Base-by-base conservation (phyloP, 2,113 vertebrate species). In the Grammatotria lemairii region DNA sequence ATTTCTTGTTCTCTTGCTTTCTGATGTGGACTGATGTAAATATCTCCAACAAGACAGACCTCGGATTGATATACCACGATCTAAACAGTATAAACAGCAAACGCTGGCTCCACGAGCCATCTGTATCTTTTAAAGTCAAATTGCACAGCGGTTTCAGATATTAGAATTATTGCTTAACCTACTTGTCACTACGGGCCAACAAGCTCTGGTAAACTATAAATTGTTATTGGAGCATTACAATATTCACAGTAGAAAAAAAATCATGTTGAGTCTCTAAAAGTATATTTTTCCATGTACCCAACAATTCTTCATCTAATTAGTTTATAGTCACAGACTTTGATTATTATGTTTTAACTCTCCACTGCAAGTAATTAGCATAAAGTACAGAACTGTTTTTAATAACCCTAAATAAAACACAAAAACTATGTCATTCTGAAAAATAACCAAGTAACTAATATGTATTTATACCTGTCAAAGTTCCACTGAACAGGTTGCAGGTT, bases 1-100 rank as follows among this genome's bases (percentile, higher is more conserved):
- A 49, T 81, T 81, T 85, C 60, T 38, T 40, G 23, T 40, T 84
- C 78, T 58, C 85, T 84, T 54, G 88, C 57, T 70, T 79, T 90
- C 58, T 83, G 19, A 83, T 89, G 57, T 73, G 14, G 80, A 86
- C 82, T 82, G 89, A 55, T 88, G 84, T 90, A 85, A 91, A 92
- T 86, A 87, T 88, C 85, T 85, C 58, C 47, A 70, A 82, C 58
- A 78, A 88, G 82, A 60, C 91, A 85, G 60, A 10, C 65, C 85
- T 42, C 40, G 78, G 60, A 19, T n/a, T 54, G 51, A 85, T 75
- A 85, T 45, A 31, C 31, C 6, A 70, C 16, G 9, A 88, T 85
- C 13, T 70, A 80, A 5, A 83, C 11, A 63, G n/a, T 45, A 49
- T 10, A 85, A 91, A 88, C n/a, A 65, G 47, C 12, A 86, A 49